Evolutionary conservation across 1,140 invertebrate genomes (phyloP).

Genomic region (Leptonema lineaticorne): DNA sequence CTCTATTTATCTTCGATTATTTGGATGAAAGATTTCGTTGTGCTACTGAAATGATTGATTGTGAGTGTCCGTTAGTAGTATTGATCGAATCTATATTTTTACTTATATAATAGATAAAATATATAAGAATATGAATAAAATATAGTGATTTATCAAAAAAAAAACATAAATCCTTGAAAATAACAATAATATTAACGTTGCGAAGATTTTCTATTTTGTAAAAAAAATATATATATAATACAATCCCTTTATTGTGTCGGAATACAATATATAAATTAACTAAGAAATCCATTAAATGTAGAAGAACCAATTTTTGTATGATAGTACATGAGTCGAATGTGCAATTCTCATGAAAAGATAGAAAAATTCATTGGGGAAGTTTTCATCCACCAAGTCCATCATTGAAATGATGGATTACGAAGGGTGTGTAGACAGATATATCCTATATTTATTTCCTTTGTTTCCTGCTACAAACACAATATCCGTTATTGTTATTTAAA

Average conservation of each 20-base stretch:
- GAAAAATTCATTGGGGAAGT: constrained; percentile 5
- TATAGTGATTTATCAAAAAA: too few relatives aligned
- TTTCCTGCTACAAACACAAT: too few relatives aligned
- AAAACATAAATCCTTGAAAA: too few relatives aligned
- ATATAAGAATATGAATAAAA: too few relatives aligned
- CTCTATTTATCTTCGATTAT: too few relatives aligned
- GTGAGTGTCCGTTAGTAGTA: neutral
- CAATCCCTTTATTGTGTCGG: too few relatives aligned
- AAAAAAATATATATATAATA: too few relatives aligned
- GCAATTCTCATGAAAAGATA: neutral
- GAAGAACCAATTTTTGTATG: neutral
- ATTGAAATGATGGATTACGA: constrained; percentile 5
- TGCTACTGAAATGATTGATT: neutral
- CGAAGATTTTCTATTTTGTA: too few relatives aligned
- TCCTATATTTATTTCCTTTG: constrained; percentile 10
- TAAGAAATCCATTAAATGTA: neutral
- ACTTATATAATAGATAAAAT: too few relatives aligned
- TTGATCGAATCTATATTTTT: neutral
- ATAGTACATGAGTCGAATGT: neutral
- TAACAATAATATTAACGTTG: too few relatives aligned
- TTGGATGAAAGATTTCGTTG: too few relatives aligned
- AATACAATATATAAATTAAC: neutral
- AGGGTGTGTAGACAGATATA: constrained; percentile 12
- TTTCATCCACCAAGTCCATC: constrained; percentile 9
- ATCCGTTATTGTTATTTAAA: too few relatives aligned